phyloP scores from a whole-genome alignment of 2,888 invertebrate genomes.

The Marasmarcha lunaedactyla region DNA sequence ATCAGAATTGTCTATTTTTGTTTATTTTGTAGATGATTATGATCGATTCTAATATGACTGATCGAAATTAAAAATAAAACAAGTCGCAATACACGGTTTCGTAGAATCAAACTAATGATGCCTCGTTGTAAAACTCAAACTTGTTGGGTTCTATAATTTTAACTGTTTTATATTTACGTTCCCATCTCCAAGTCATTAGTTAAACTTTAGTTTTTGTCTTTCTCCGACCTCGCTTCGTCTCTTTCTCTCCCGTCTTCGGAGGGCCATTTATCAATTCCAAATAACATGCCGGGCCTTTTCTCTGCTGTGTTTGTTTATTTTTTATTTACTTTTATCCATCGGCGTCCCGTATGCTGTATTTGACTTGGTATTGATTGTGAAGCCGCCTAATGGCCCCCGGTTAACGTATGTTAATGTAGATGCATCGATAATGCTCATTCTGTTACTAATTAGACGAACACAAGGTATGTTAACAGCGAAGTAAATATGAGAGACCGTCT shows the following conservation, averaged over 20 bases:
- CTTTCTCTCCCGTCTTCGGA: constrained; percentile 49
- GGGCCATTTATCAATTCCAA: constrained; percentile 69
- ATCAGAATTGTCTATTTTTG: too few relatives aligned
- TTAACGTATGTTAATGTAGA: constrained; percentile 38
- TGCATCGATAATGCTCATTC: constrained; percentile 56
- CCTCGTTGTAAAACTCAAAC: too few relatives aligned
- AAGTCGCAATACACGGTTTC: too few relatives aligned
- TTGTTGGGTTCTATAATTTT: too few relatives aligned
- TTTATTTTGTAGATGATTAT: too few relatives aligned
- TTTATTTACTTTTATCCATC: constrained; percentile 62
- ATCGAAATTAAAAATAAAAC: too few relatives aligned
- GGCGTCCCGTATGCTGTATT: constrained; percentile 47
- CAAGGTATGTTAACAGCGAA: not conserved
- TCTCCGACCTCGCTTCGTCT: constrained; percentile 43
- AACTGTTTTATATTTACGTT: constrained; percentile 37
- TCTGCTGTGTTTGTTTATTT: constrained; percentile 57
- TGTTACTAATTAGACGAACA: constrained; percentile 40
- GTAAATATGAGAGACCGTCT: not conserved
- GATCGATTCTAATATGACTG: too few relatives aligned
- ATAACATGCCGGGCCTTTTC: constrained; percentile 67
- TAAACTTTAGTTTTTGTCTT: constrained; percentile 28
- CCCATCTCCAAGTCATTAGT: constrained; percentile 55
- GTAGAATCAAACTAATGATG: too few relatives aligned
- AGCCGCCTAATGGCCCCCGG: constrained; percentile 45
- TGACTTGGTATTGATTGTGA: constrained; percentile 64